Percentiles rank a stretch among this genome's conserved stretches.
Evolutionary conservation across 2,797 vertebrate genomes (phyloP).

Genomic region (Chelon auratus): DNA sequence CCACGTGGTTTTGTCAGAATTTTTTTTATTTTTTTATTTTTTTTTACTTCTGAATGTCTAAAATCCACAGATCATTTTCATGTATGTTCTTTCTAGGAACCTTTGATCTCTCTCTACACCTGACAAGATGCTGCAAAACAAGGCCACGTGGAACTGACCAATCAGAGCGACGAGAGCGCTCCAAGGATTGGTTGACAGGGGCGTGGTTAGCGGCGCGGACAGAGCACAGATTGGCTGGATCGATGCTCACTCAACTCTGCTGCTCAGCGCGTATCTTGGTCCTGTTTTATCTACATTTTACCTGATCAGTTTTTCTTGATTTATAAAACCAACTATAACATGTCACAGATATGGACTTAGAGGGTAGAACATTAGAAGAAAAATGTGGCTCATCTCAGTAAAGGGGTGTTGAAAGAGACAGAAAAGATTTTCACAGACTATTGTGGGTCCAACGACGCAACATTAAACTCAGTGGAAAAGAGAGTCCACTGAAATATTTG

Average conservation of each 20-base stretch:
- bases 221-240: constrained; percentile 73
- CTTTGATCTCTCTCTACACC: constrained; percentile 9
- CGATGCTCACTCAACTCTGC: constrained; percentile 25
- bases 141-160: constrained; percentile 64
- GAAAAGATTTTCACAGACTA: not conserved
- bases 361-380: constrained; percentile 4
- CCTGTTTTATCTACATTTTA: constrained; percentile 11
- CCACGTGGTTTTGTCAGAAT: no score
- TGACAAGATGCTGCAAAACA: constrained; percentile 44
- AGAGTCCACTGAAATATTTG: constrained; percentile 31
- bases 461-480: constrained; percentile 5
- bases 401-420: not conserved
- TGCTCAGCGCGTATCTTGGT: constrained; percentile 29
- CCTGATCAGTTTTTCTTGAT: constrained; percentile 5
- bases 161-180: constrained; percentile 47
- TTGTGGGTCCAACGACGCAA: not conserved
- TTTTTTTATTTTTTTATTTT: no score
- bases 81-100: not conserved
- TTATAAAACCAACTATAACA: constrained; percentile 16
- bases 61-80: not conserved
- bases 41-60: not conserved
- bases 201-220: constrained; percentile 67
- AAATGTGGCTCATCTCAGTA: not conserved
- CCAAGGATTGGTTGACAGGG: not conserved
- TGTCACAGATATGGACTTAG: constrained; percentile 1